Evolutionary conservation across 2,797 vertebrate genomes (phyloP).

Genomic region (Echeneis naucrates): DNA sequence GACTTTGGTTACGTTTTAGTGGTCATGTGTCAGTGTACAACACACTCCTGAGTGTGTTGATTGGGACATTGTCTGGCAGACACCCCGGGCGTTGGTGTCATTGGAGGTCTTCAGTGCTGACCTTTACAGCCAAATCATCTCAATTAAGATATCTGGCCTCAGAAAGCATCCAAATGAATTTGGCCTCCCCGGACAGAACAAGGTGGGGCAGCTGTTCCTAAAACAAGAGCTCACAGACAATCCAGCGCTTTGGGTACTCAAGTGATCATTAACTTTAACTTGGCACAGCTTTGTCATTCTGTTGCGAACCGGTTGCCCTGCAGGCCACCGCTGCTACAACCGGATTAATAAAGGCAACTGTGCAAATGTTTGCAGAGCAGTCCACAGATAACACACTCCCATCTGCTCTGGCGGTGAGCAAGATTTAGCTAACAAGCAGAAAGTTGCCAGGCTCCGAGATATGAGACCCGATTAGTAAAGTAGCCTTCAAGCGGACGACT

Average conservation of each 20-base stretch:
- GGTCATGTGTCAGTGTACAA: slow-evolving; percentile 61
- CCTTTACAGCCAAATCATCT: slow-evolving; percentile 76
- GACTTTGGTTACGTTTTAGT: slow-evolving; percentile 74
- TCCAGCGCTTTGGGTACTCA: slow-evolving; percentile 39
- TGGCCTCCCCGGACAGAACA: slow-evolving; percentile 34
- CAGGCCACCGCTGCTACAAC: slow-evolving; percentile 42
- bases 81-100: slow-evolving; percentile 65
- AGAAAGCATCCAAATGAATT: slow-evolving; percentile 73
- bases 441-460: slow-evolving; percentile 42
- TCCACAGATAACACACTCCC: slow-evolving; percentile 39
- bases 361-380: slow-evolving; percentile 56
- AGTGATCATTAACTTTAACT: slow-evolving; percentile 65
- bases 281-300: slow-evolving; percentile 38
- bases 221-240: slow-evolving; percentile 34
- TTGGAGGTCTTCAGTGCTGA: slow-evolving; percentile 75
- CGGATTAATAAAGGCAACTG: slow-evolving; percentile 40
- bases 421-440: slow-evolving; percentile 51
- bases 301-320: slow-evolving; percentile 30
- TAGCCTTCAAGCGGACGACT: slow-evolving; percentile 28
- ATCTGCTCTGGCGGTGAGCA: slow-evolving; percentile 41
- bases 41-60: slow-evolving; percentile 65
- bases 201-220: slow-evolving; percentile 25
- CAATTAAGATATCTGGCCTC: slow-evolving; percentile 69
- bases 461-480: slow-evolving; percentile 54
- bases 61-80: slow-evolving; percentile 73